These are phyloP conservation scores for Bugulina stolonifera DNA, from an alignment of 2,888 invertebrate genomes.

Conservation along the genomic window DNA sequence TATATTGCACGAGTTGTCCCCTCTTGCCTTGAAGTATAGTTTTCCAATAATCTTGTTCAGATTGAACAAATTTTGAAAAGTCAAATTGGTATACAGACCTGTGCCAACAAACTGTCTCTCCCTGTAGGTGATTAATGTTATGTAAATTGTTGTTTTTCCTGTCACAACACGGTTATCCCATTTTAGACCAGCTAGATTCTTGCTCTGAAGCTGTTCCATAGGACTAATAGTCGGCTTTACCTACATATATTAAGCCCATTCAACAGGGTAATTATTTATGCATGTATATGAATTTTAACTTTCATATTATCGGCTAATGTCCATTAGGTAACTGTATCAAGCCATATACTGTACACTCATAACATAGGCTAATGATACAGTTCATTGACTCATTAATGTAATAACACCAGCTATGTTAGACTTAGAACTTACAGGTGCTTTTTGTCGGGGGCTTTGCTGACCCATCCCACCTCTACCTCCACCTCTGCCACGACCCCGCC, in stretches of 20 bases:
- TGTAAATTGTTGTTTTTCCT: background rate
- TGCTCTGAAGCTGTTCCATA: background rate
- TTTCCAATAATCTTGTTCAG: no score
- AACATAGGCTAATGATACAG: no score
- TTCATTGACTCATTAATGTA: no score
- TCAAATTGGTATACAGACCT: background rate
- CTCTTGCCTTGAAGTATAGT: no score
- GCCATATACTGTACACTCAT: no score
- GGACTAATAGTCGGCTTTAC: background rate
- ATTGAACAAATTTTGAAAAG: no score
- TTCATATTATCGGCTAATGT: no score
- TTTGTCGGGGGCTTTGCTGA: background rate
- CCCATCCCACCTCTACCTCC: background rate
- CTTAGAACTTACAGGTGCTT: background rate
- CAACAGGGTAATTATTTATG: no score
- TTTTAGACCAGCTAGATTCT: background rate
- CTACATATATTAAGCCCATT: no score
- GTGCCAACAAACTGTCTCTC: background rate
- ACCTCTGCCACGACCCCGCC: background rate
- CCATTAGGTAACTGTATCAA: no score
- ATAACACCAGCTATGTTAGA: background rate
- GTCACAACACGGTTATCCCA: background rate
- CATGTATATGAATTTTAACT: no score
- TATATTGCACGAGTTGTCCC: no score
- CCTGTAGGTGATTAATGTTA: background rate